phyloP scores from a whole-genome alignment of 2,888 invertebrate genomes.

The Rhorus exstirpatorius region DNA sequence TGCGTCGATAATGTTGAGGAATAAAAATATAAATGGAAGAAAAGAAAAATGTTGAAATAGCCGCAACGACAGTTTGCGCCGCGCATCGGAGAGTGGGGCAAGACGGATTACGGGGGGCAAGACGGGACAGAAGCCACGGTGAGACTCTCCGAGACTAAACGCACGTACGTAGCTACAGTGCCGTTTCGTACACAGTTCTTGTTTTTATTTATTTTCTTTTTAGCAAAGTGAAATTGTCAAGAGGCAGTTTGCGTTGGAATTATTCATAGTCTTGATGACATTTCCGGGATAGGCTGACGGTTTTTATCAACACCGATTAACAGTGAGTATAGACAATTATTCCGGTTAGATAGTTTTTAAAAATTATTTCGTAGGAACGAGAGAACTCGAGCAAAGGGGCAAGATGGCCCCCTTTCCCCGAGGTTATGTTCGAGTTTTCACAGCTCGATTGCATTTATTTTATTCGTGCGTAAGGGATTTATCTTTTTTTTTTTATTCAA shows the following conservation, averaged over 20 bases:
- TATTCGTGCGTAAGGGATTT: not conserved
- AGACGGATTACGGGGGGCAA: slow-evolving; percentile 68
- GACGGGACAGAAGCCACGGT: slow-evolving; percentile 68
- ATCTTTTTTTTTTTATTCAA: not conserved
- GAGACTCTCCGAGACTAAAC: slow-evolving; percentile 29
- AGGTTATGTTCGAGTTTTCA: slow-evolving; percentile 47
- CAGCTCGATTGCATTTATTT: not conserved
- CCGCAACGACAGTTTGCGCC: slow-evolving; percentile 36
- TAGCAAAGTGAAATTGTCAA: slow-evolving; percentile 24
- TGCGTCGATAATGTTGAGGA: slow-evolving; percentile 25
- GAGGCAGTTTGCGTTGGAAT: not conserved
- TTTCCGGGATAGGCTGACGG: not conserved
- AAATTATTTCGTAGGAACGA: not conserved
- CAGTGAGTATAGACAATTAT: slow-evolving; percentile 26
- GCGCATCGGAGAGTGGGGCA: slow-evolving; percentile 68
- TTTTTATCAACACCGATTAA: not conserved
- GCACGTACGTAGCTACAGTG: slow-evolving; percentile 59
- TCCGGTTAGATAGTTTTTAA: not conserved
- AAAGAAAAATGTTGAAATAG: slow-evolving; percentile 10
- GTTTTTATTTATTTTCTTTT: slow-evolving; percentile 12
- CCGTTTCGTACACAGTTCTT: slow-evolving; percentile 44
- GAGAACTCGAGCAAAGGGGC: slow-evolving; percentile 40
- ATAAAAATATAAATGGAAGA: not conserved
- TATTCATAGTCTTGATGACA: not conserved
- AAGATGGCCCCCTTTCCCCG: slow-evolving; percentile 52